A percentile compares a stretch with the other conserved stretches of the same genome.
phyloP scores from a whole-genome alignment of 35 echinoderm and acorn worm genomes.

The Amphiura filiformis region DNA sequence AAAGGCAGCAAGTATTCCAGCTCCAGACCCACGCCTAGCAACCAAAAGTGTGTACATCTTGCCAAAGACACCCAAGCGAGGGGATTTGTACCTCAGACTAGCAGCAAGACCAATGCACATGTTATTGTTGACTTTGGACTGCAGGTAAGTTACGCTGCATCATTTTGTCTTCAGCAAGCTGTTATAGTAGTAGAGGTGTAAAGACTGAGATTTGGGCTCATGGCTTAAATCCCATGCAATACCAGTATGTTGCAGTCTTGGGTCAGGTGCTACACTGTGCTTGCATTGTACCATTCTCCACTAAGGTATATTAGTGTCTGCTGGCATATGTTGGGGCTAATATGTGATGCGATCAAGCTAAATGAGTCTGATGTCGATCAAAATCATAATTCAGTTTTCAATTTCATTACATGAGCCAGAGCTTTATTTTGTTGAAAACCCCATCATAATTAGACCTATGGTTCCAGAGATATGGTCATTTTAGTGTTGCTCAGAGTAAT shows the following conservation, averaged over 20 bases:
- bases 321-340: too few relatives aligned
- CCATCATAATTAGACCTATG: too few relatives aligned
- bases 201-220: not conserved
- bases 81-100: slow-evolving; percentile 48
- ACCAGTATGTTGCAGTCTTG: not conserved
- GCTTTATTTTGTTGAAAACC: too few relatives aligned
- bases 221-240: not conserved
- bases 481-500: too few relatives aligned
- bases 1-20: not conserved
- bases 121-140: slow-evolving; percentile 94
- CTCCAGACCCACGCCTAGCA: slow-evolving; percentile 40
- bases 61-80: slow-evolving; percentile 51
- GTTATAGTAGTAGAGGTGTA: not conserved
- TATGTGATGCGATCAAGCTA: too few relatives aligned
- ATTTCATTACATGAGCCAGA: too few relatives aligned
- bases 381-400: too few relatives aligned
- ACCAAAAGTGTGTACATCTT: slow-evolving; percentile 73
- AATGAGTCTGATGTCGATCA: too few relatives aligned
- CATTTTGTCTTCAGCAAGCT: not conserved
- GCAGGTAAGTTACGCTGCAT: slow-evolving; percentile 62
- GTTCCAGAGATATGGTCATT: too few relatives aligned
- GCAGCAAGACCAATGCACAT: slow-evolving; percentile 80
- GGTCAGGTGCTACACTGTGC: not conserved
- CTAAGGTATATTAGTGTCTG: too few relatives aligned
- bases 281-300: too few relatives aligned